phyloP scores from a whole-genome alignment of 2,113 vertebrate genomes.

The Mus pahari region DNA sequence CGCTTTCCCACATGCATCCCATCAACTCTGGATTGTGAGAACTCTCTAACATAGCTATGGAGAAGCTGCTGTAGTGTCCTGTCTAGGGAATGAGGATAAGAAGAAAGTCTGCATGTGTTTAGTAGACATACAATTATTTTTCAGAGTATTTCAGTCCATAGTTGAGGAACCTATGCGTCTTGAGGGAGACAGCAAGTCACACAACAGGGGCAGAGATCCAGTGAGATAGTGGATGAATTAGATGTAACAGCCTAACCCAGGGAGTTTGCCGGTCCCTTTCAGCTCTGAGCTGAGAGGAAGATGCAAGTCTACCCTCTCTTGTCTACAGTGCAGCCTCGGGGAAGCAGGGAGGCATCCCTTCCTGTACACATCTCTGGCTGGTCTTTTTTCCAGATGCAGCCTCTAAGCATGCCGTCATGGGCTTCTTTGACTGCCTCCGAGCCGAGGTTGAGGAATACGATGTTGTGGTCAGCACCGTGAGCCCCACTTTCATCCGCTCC shows the following conservation, averaged over 20 bases:
- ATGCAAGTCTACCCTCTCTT: fast-evolving
- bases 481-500: constrained; percentile 94
- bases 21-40: not conserved
- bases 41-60: not conserved
- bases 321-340: fast-evolving
- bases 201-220: not conserved
- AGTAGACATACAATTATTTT: not conserved
- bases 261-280: fast-evolving
- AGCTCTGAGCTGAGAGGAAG: no score
- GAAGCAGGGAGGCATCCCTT: not conserved
- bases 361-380: not conserved
- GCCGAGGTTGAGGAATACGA: constrained; percentile 96
- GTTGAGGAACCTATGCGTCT: not conserved
- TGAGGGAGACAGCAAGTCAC: not conserved
- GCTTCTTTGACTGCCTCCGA: constrained; percentile 97
- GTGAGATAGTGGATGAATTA: not conserved
- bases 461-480: constrained; percentile 94
- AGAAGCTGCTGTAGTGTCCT: not conserved
- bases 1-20: not conserved
- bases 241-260: no score
- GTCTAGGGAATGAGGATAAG: no score
- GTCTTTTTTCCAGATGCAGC: constrained; percentile 90
- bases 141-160: not conserved
- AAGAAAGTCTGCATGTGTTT: not conserved
- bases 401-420: constrained; percentile 96